These are phyloP conservation scores for Chrysotoxum bicinctum DNA, from an alignment of 2,888 invertebrate genomes.

Conservation along the genomic window DNA sequence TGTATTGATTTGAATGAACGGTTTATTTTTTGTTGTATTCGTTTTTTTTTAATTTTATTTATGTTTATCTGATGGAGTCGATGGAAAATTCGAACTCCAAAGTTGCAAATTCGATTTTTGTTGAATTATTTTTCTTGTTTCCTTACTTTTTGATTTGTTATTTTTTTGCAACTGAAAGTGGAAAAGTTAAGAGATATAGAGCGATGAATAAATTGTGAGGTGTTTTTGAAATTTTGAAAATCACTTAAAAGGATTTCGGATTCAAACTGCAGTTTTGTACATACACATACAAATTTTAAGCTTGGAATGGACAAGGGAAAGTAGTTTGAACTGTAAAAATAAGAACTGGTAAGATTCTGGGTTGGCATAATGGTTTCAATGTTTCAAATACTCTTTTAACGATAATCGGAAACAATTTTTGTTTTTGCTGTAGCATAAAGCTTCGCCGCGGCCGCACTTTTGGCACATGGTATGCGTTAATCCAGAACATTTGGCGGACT, in stretches of 20 bases:
- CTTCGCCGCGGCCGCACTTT: no score
- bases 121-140: neutral
- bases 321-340: neutral
- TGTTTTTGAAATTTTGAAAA: conserved; percentile 59
- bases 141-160: conserved; percentile 30
- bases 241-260: conserved; percentile 62
- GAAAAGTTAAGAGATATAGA: conserved; percentile 45
- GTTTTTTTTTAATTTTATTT: conserved; percentile 8
- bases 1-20: conserved; percentile 63
- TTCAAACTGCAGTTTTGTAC: conserved; percentile 10
- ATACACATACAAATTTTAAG: neutral
- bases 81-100: conserved; percentile 36
- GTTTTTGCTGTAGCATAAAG: no score
- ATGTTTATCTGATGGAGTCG: conserved; percentile 52
- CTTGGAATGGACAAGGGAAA: neutral
- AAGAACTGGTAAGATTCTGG: no score
- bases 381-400: no score
- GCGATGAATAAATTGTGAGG: conserved; percentile 63
- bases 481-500: no score
- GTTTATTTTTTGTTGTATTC: conserved; percentile 11
- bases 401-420: no score
- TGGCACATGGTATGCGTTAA: no score
- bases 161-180: conserved; percentile 39
- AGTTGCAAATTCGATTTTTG: conserved; percentile 65
- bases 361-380: no score